Conservation (phyloP, 2,113 vertebrate genomes). For the Tetrax tetrax region DNA sequence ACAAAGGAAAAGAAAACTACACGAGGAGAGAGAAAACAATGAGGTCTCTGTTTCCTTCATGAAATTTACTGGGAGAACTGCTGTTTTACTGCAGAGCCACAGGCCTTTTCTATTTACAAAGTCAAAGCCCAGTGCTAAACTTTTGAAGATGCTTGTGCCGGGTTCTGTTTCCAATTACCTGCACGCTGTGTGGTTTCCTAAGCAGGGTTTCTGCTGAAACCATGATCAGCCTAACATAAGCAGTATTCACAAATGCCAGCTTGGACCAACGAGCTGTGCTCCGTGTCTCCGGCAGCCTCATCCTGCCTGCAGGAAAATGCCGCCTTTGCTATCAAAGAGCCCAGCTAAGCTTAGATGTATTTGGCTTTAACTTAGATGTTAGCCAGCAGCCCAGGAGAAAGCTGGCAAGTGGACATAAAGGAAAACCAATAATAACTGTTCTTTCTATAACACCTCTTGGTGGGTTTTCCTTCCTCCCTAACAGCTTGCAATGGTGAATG, state of each 20-base stretch:
- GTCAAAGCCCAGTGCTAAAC: slow-evolving; percentile 5
- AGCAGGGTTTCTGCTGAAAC: neutral
- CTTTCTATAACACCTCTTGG: neutral
- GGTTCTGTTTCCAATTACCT: slow-evolving; percentile 59
- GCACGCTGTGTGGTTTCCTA: slow-evolving; percentile 28
- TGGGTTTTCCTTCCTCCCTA: neutral
- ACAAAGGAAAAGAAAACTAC: neutral
- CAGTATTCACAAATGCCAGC: neutral
- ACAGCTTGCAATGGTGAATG: neutral
- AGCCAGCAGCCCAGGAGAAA: neutral
- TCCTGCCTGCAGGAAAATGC: neutral
- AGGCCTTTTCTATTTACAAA: slow-evolving; percentile 36
- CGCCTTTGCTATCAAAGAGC: neutral
- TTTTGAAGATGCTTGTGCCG: neutral
- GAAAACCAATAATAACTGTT: neutral
- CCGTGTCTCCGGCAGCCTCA: neutral
- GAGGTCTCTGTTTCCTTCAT: neutral
- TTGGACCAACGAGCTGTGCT: neutral
- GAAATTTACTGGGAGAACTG: neutral
- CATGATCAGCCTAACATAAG: neutral
- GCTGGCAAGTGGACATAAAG: neutral
- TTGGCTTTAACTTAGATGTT: neutral
- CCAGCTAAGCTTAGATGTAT: neutral
- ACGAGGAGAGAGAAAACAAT: slow-evolving; percentile 1
- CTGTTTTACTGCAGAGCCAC: neutral